Conservation (phyloP, 2,888 invertebrate species). For the Carpatolechia fugitivella region DNA sequence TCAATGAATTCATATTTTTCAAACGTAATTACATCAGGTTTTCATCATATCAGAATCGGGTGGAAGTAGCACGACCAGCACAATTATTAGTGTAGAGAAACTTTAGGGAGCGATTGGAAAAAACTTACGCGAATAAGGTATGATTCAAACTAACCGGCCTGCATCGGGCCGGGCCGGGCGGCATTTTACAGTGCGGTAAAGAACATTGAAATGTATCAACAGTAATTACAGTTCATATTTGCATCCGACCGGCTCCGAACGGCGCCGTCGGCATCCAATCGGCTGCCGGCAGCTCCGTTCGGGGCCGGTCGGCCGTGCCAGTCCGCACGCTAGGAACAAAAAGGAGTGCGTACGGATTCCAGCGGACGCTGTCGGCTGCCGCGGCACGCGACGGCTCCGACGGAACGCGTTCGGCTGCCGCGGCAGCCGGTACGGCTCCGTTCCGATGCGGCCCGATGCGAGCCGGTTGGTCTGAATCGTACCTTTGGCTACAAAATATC, state of each 20-base stretch:
- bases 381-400: not conserved
- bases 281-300: not conserved
- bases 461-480: not conserved
- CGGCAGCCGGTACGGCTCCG: not conserved
- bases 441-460: not conserved
- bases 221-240: not conserved
- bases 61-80: too few relatives aligned
- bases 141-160: not conserved
- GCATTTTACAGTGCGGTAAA: not conserved
- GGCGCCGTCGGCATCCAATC: not conserved
- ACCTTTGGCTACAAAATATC: constrained; percentile 12
- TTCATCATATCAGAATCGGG: too few relatives aligned
- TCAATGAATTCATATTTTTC: too few relatives aligned
- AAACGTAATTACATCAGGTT: too few relatives aligned
- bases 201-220: not conserved
- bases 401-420: too few relatives aligned
- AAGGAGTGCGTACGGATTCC: not conserved
- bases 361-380: not conserved
- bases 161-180: not conserved
- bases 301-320: not conserved
- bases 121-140: too few relatives aligned
- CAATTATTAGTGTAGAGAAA: too few relatives aligned
- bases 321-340: not conserved
- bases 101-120: too few relatives aligned
- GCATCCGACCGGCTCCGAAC: not conserved